phyloP scores from a whole-genome alignment of 1,140 invertebrate species.

The Rhynchophorus ferrugineus region DNA sequence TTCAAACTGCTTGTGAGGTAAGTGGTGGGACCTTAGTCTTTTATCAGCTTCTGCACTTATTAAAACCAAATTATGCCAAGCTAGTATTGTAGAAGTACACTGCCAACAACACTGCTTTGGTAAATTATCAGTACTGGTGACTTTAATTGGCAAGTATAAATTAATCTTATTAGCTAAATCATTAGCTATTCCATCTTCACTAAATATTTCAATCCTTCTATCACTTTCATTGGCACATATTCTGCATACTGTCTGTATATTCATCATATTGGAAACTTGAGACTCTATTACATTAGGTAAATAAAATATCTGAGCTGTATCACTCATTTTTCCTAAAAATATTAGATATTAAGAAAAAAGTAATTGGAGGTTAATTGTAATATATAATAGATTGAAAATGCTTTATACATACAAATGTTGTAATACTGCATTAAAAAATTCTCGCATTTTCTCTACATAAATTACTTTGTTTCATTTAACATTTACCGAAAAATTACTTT shows the following conservation, averaged over 20 bases:
- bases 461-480: no score
- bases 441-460: no score
- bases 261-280: constrained; percentile 24
- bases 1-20: no score
- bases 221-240: constrained; percentile 47
- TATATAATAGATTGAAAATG: no score
- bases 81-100: constrained; percentile 53
- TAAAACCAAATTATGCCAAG: constrained; percentile 54
- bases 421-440: no score
- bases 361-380: no score
- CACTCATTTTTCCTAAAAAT: no score
- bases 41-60: constrained; percentile 50
- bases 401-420: no score
- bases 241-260: constrained; percentile 39
- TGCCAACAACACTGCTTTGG: constrained; percentile 55
- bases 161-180: constrained; percentile 47
- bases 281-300: no score
- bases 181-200: constrained; percentile 45
- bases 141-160: constrained; percentile 48
- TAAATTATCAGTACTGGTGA: constrained; percentile 47
- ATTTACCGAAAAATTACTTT: no score
- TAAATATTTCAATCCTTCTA: constrained; percentile 48
- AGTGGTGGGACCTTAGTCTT: constrained; percentile 39
- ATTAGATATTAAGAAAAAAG: no score
- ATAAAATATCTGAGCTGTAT: no score